phyloP scores from a whole-genome alignment of 1,140 invertebrate genomes.

The Aporrectodea caliginosa region DNA sequence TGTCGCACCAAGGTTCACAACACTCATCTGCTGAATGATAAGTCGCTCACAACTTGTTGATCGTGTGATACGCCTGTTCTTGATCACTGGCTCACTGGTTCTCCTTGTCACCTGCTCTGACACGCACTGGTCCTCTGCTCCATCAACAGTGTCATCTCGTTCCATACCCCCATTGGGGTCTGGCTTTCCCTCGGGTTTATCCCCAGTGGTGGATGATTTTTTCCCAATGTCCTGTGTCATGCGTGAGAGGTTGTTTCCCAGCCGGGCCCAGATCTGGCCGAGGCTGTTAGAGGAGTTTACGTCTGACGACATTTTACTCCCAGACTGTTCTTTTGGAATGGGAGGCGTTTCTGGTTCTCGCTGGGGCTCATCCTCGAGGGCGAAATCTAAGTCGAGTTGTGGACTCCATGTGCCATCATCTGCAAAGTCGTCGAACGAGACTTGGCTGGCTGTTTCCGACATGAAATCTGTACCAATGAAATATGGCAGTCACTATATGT shows the following conservation, averaged over 20 bases:
- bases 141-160: not conserved
- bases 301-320: not conserved
- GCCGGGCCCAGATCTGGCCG: not conserved
- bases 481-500: too few relatives aligned
- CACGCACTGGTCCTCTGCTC: not conserved
- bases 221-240: not conserved
- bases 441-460: constrained; percentile 16
- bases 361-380: not conserved
- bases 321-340: not conserved
- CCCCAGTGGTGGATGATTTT: not conserved
- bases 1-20: not conserved
- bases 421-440: constrained; percentile 19
- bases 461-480: constrained; percentile 17
- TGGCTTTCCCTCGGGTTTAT: not conserved
- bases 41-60: not conserved
- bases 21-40: not conserved
- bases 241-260: not conserved
- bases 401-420: not conserved
- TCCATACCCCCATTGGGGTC: not conserved
- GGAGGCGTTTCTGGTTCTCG: not conserved
- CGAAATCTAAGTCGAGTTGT: not conserved
- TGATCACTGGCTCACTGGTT: not conserved
- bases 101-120: not conserved
- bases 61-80: not conserved
- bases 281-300: not conserved